Percentiles rank a stretch among this genome's conserved stretches.
Conservation (phyloP, 2,113 vertebrate genomes). For the Trematocara stigmaticum region DNA sequence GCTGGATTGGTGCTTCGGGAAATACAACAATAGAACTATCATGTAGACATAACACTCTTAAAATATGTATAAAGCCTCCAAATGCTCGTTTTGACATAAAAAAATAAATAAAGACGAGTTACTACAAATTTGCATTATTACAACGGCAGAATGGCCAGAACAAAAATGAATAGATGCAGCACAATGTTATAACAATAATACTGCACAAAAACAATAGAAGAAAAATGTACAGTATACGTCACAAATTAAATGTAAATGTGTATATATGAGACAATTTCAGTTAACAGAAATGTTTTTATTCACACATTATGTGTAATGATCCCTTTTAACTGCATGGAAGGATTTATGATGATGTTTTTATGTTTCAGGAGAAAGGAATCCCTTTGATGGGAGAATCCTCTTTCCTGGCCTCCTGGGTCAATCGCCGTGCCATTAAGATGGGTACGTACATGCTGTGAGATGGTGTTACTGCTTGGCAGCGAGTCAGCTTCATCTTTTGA, state of each 20-base stretch:
- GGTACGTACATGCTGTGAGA: constrained; percentile 66
- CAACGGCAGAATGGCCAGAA: neutral
- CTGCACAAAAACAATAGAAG: neutral
- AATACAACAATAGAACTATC: neutral
- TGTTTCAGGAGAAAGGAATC: constrained; percentile 78
- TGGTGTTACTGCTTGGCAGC: neutral
- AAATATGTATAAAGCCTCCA: neutral
- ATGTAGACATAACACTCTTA: neutral
- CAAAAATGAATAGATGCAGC: neutral
- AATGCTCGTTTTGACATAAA: neutral
- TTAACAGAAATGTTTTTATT: neutral
- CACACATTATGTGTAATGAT: neutral
- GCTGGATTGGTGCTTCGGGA: neutral
- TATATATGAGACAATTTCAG: neutral
- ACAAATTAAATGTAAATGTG: neutral
- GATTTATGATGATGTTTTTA: neutral
- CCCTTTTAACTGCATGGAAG: neutral
- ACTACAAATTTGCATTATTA: neutral
- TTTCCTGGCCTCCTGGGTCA: constrained; percentile 80
- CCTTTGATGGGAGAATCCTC: constrained; percentile 82
- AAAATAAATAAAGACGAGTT: neutral
- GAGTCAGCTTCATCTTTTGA: constrained; percentile 1
- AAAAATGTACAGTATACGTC: neutral
- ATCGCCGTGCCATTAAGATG: constrained; percentile 81
- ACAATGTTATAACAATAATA: neutral